A percentile compares a stretch with the other conserved stretches of the same genome.
Evolutionary conservation across 2,797 vertebrate species (phyloP).

Genomic region (Hoplostethus mediterraneus): DNA sequence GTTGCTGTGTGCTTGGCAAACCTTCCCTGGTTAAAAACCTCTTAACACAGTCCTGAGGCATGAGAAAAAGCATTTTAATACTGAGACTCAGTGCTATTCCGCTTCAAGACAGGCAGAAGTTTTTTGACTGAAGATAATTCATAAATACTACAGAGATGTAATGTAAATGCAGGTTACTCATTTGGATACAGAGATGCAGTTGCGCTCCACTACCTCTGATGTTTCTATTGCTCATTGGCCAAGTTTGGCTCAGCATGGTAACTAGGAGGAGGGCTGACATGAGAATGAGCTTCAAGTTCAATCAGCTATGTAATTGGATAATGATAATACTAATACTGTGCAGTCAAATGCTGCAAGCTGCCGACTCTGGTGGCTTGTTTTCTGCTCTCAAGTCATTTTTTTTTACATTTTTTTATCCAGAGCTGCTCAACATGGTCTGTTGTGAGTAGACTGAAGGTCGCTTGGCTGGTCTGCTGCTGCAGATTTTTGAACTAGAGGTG

Average conservation of each 20-base stretch:
- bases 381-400: conserved; percentile 20
- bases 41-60: not conserved
- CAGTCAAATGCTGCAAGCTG: conserved; percentile 31
- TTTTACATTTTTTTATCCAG: conserved; percentile 20
- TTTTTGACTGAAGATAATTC: not conserved
- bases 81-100: not conserved
- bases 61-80: not conserved
- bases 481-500: not conserved
- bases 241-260: conserved; percentile 7
- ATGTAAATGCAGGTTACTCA: conserved; percentile 2
- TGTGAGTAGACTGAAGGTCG: conserved; percentile 11
- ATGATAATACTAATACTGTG: conserved; percentile 49
- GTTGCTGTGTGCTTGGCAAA: not conserved
- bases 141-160: not conserved
- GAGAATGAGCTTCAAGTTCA: conserved; percentile 40
- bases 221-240: conserved; percentile 15
- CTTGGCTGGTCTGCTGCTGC: conserved; percentile 9
- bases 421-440: conserved; percentile 13
- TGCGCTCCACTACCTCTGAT: not conserved
- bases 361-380: conserved; percentile 12
- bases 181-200: conserved; percentile 1
- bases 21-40: no score
- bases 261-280: conserved; percentile 18
- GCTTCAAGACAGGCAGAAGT: not conserved
- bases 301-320: conserved; percentile 61